A percentile compares a stretch with the other conserved stretches of the same genome.
These are phyloP conservation scores for Pammene fasciana DNA, from an alignment of 2,888 invertebrate genomes.

Conservation along the genomic window DNA sequence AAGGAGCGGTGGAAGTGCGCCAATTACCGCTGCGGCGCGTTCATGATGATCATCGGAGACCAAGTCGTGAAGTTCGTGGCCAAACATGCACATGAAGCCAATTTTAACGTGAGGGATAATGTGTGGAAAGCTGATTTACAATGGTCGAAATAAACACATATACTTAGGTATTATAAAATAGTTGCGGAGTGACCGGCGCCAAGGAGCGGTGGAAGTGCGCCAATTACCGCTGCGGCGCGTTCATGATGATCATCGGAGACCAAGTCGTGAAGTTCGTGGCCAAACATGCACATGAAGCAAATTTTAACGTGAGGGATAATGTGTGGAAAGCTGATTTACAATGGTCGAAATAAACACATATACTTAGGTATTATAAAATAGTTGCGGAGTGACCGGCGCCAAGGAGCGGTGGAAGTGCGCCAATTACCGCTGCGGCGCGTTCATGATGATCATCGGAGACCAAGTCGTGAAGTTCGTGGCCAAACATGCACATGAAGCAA, in stretches of 20 bases:
- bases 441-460: too few relatives aligned
- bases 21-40: slow-evolving; percentile 26
- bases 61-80: slow-evolving; percentile 24
- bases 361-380: neutral
- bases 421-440: neutral
- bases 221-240: neutral
- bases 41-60: slow-evolving; percentile 15
- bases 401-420: too few relatives aligned
- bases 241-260: too few relatives aligned
- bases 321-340: neutral
- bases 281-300: too few relatives aligned
- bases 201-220: too few relatives aligned
- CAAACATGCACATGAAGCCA: neutral
- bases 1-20: slow-evolving; percentile 33
- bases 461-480: too few relatives aligned
- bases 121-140: slow-evolving; percentile 14
- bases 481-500: too few relatives aligned
- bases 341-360: neutral
- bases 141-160: neutral
- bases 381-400: neutral
- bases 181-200: neutral
- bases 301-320: too few relatives aligned
- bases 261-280: too few relatives aligned
- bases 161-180: neutral
- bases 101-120: neutral